Evolutionary conservation across 2,797 vertebrate species (phyloP).

Genomic region (Gallinago nigripennis): DNA sequence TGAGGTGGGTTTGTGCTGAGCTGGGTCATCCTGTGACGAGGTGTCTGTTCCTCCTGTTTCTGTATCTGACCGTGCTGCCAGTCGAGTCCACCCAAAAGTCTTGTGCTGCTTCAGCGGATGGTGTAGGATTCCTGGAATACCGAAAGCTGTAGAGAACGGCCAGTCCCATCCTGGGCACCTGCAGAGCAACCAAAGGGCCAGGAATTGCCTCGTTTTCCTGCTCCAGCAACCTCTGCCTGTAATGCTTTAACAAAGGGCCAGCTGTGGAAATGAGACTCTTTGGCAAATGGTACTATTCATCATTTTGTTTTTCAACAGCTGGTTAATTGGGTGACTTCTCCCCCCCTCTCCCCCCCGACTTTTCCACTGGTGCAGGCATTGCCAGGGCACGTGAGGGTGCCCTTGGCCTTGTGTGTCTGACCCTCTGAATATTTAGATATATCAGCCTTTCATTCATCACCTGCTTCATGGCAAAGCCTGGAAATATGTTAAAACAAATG

Average conservation of each 20-base stretch:
- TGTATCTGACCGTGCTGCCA: neutral
- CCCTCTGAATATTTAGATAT: neutral
- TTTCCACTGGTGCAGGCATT: constrained; percentile 18
- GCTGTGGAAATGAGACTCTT: constrained; percentile 24
- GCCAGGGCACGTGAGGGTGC: neutral
- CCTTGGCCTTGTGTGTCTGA: neutral
- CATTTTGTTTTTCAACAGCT: neutral
- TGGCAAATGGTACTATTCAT: neutral
- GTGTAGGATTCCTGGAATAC: neutral
- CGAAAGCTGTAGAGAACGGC: neutral
- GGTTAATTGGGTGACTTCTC: neutral
- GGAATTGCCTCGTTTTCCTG: neutral
- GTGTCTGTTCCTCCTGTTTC: neutral
- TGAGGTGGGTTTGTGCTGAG: neutral
- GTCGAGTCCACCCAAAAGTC: neutral
- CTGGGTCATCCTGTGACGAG: neutral
- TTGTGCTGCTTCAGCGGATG: neutral
- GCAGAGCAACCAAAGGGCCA: neutral
- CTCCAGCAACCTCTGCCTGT: neutral
- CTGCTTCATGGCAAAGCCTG: neutral
- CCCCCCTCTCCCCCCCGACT: neutral
- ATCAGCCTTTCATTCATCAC: neutral
- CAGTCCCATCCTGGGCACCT: neutral
- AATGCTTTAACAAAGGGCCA: neutral
- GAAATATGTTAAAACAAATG: neutral